Base-by-base conservation (phyloP, 2,888 invertebrate species). In the Petrolisthes cinctipes region DNA sequence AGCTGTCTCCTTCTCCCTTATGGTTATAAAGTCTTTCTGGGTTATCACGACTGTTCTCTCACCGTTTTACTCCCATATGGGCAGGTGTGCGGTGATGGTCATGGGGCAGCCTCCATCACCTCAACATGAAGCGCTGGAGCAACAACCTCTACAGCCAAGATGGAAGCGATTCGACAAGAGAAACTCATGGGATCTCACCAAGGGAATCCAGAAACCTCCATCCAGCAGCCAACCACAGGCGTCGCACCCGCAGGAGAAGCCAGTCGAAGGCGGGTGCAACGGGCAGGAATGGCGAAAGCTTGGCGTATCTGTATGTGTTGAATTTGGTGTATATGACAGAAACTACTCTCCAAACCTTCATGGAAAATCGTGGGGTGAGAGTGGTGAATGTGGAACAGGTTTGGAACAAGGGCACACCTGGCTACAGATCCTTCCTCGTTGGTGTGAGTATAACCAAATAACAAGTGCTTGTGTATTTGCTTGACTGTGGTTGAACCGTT, bases 391-490 rank as follows among this genome's bases (percentile, higher is more conserved):
- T 86, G 4, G 71, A 86, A 20, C 78, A 86, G 57, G 73, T 83
- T 9, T 86, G 83, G 4, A 83, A 54, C 20, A 80, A 56, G 56
- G 83, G 66, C 5, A 56, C 37, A 37, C 37, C 86, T 11, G 79
- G 54, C 17, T 83, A 86, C 73, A 86, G 57, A 73, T 83, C 86
- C 68, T 86, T 86, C 83, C 17, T 79, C 68, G 83, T 86, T 20
- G 82, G 83, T 0, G 86, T 86, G 54, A 20, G 61, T 61, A 61
- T 17, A 61, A 61, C 17, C 61, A 11, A 11, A 61, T 61, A 17
- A 17, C 61, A 11, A 1, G 61, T 61, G 61, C 1, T 11, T 9
- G 17, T 9, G 61, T 9, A 61, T 61, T 9, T 61, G 11, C 17
- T 61, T 17, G 61, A 37, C 37, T 3, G 61, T 61, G 61, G 61